Percentiles rank a stretch among this genome's conserved stretches.
These are phyloP conservation scores for Hippocampus mohnikei DNA, from an alignment of 2,113 vertebrate species.

Conservation along the genomic window DNA sequence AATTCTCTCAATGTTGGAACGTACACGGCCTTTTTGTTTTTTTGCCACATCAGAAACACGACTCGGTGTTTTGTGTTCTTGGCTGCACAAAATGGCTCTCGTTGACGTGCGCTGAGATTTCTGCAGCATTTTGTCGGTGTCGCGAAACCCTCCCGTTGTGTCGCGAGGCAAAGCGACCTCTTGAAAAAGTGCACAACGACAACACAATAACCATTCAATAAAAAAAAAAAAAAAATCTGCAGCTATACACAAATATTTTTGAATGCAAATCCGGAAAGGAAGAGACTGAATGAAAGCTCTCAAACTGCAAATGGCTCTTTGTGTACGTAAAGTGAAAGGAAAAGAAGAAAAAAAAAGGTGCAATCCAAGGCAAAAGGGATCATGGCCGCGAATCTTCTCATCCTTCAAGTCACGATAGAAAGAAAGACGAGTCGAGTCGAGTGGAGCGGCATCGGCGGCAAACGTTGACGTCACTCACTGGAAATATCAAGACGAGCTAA, in stretches of 20 bases:
- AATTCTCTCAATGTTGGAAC: neutral
- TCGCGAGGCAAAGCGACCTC: neutral
- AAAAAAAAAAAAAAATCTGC: constrained; percentile 20
- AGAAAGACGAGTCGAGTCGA: constrained; percentile 33
- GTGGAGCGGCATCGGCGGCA: constrained; percentile 52
- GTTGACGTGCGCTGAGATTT: constrained; percentile 34
- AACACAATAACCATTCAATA: no score
- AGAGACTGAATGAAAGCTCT: neutral
- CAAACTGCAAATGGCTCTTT: neutral
- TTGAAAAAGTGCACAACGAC: no score
- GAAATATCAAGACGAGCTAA: constrained; percentile 57
- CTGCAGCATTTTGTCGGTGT: constrained; percentile 6
- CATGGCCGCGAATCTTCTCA: no score
- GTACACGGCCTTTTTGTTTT: neutral
- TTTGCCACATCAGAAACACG: constrained; percentile 14
- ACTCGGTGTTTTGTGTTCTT: constrained; percentile 18
- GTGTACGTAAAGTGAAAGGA: constrained; percentile 19
- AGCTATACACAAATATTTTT: constrained; percentile 12
- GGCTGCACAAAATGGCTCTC: constrained; percentile 26
- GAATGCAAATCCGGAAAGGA: neutral
- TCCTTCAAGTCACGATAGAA: neutral
- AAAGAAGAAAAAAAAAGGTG: constrained; percentile 57
- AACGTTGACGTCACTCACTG: constrained; percentile 45
- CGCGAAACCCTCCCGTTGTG: no score
- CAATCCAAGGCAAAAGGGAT: constrained; percentile 33